Base-by-base conservation (phyloP, 2,888 invertebrate genomes). In the Sipha maydis region DNA sequence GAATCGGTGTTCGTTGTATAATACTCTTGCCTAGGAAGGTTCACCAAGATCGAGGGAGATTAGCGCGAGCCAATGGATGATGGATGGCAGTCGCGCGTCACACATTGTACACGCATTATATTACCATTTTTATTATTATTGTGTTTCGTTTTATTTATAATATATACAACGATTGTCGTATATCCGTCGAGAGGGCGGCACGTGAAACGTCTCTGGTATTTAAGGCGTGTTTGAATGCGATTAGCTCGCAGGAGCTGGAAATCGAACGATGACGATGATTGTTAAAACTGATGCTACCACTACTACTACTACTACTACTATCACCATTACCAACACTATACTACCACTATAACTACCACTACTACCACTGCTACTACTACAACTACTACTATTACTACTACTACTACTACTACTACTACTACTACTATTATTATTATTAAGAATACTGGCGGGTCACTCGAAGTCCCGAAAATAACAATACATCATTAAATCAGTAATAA, bases 121-220 rank as follows among this genome's bases (percentile, higher is more conserved):
- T 38, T 76, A 48, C 48, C 25, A 19, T 77, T 78, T 31, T 8
- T 80, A 61, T 38, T 61, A 67, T 61, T 79, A 79, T 34, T 48
- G 48, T 48, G 48, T 48, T 48, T 48, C 14, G 48, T 48, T 14
- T 1, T 80, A 67, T 67, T 48, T n/a, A 38, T 80, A 38, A 80
- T 67, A 38, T 67, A 79, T 34, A 14, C 41, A 41, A 7, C 41
- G 8, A 3, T 56, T 83, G 73, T 83, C 83, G 34, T 48, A 48
- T 14, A 14, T 83, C 38, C 21, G 56, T 28, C 75, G 61, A 31
- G 56, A 73, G 17, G 76, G 67, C 28, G 77, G 67, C 77, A 76
- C 85, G 80, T 61, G 54, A 31, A 73, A 80, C 80, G 80, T 75
- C 61, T 75, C 61, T 41, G 78, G 86, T 73, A 79, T 88, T 88